Percentiles rank a stretch among this genome's conserved stretches.
Conservation (phyloP, 35 echinoderm and acorn worm species). For the Apostichopus californicus region DNA sequence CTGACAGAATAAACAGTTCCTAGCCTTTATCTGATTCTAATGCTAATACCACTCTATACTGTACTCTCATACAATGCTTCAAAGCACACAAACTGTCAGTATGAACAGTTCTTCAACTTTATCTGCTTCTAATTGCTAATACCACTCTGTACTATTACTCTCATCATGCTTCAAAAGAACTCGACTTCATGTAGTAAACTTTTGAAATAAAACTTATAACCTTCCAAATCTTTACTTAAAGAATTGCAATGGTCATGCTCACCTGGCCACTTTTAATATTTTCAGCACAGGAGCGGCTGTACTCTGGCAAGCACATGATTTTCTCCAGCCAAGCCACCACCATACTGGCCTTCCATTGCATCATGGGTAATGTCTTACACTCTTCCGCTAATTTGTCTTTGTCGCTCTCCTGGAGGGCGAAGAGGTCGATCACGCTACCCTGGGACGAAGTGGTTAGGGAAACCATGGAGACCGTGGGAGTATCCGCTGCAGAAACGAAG, state of each 20-base stretch:
- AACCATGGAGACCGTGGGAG: constrained; percentile 40
- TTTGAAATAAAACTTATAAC: too few species aligned
- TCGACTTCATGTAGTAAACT: too few species aligned
- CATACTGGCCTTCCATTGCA: constrained; percentile 97
- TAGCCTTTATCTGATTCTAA: too few species aligned
- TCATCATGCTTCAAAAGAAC: too few species aligned
- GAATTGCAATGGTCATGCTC: neutral
- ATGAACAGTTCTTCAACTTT: too few species aligned
- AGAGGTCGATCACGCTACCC: constrained; percentile 71
- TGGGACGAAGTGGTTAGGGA: constrained; percentile 59
- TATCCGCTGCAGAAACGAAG: constrained; percentile 61
- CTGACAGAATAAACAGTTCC: too few species aligned
- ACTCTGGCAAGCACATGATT: constrained; percentile 89
- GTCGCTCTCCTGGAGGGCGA: constrained; percentile 83
- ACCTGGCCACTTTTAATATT: constrained; percentile 99
- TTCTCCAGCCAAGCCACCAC: constrained; percentile 93
- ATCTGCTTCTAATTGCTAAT: too few species aligned
- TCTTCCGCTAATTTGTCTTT: constrained; percentile 80
- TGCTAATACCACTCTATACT: too few species aligned
- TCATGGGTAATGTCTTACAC: constrained; percentile 82
- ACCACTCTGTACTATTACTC: too few species aligned
- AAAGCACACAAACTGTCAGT: too few species aligned
- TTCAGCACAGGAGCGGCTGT: constrained; percentile 76
- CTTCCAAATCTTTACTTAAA: too few species aligned
- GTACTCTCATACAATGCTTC: too few species aligned